A percentile compares a stretch with the other conserved stretches of the same genome.
These are phyloP conservation scores for Merluccius polli DNA, from an alignment of 2,797 vertebrate species.

Conservation along the genomic window DNA sequence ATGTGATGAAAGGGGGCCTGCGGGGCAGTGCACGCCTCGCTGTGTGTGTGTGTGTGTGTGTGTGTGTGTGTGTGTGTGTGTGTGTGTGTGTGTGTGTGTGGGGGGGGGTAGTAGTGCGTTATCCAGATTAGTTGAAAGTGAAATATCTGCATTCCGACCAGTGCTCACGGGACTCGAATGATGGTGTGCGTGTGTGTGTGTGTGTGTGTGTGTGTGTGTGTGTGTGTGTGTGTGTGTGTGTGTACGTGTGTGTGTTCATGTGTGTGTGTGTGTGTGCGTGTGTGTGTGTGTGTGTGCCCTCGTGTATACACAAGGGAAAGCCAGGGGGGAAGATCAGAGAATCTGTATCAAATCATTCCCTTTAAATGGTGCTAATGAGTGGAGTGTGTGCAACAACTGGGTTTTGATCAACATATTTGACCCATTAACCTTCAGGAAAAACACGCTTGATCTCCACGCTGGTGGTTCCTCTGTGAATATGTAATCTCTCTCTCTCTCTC, in stretches of 20 bases:
- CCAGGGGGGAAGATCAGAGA: slow-evolving; percentile 66
- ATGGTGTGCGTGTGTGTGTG: not conserved
- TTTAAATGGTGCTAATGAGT: slow-evolving; percentile 71
- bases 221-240: slow-evolving; percentile 18
- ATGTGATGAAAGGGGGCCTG: slow-evolving; percentile 61
- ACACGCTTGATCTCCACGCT: slow-evolving; percentile 48
- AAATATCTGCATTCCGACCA: not conserved
- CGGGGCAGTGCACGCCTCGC: slow-evolving; percentile 15
- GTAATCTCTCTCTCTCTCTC: slow-evolving; percentile 17
- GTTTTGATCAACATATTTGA: slow-evolving; percentile 68
- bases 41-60: not conserved
- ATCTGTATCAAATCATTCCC: slow-evolving; percentile 66
- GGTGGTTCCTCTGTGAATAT: slow-evolving; percentile 53
- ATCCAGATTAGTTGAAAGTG: not conserved
- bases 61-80: not conserved
- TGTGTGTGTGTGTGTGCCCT: slow-evolving; percentile 5
- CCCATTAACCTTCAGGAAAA: slow-evolving; percentile 69
- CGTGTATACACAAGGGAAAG: slow-evolving; percentile 45
- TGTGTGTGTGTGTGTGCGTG: slow-evolving; percentile 5
- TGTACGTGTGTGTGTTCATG: slow-evolving; percentile 9
- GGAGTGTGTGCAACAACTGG: slow-evolving; percentile 59
- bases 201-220: slow-evolving; percentile 14
- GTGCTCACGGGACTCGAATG: slow-evolving; percentile 6
- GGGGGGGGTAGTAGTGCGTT: not conserved
- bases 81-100: not conserved